Evolutionary conservation across 2,888 invertebrate species (phyloP).

Genomic region (Polydrusus tereticollis): DNA sequence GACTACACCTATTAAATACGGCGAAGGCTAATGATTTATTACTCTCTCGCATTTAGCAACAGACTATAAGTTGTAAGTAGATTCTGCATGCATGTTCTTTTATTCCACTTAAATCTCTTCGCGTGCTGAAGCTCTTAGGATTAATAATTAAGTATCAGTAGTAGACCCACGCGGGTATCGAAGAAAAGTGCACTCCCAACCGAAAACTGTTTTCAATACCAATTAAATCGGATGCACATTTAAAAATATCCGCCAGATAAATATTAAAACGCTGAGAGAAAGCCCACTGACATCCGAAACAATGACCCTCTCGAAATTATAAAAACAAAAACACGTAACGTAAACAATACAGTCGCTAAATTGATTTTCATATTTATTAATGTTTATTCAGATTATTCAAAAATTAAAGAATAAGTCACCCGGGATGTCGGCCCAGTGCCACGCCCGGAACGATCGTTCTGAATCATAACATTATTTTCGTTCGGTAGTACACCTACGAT

Average conservation of each 20-base stretch:
- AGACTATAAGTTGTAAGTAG: too few species aligned
- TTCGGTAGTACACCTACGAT: constrained; percentile 42
- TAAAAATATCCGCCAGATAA: constrained; percentile 41
- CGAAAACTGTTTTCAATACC: background rate
- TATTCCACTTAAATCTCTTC: too few species aligned
- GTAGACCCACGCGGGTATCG: background rate
- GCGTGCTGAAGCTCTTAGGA: too few species aligned
- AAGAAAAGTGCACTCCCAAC: background rate
- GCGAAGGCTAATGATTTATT: too few species aligned
- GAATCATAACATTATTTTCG: constrained; percentile 54
- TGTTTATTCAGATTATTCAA: constrained; percentile 52
- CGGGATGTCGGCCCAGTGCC: constrained; percentile 32
- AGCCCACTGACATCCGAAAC: constrained; percentile 48
- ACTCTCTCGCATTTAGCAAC: too few species aligned
- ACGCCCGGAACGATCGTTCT: constrained; percentile 50
- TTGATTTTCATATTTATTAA: constrained; percentile 52
- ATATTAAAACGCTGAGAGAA: constrained; percentile 38
- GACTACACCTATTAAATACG: too few species aligned
- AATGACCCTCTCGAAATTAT: constrained; percentile 48
- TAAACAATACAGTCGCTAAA: constrained; percentile 48
- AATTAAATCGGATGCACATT: constrained; percentile 19
- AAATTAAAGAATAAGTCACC: constrained; percentile 49
- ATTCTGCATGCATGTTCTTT: too few species aligned
- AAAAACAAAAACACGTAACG: constrained; percentile 47
- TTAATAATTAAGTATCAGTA: too few species aligned